Evolutionary conservation across 2,888 invertebrate genomes (phyloP).

Genomic region (Scaptomyza caliginosa): DNA sequence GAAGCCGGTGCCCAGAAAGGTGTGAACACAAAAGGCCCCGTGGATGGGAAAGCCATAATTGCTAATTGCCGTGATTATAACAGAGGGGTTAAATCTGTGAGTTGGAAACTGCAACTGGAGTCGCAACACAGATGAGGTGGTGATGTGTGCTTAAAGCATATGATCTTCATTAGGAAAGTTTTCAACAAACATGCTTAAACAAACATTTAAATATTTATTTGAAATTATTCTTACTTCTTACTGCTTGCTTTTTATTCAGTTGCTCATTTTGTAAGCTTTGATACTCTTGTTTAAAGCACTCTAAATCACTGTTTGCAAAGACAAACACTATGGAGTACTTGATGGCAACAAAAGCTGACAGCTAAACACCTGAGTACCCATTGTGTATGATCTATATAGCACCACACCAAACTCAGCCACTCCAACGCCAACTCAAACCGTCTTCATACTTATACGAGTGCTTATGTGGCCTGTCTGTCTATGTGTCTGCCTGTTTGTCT

Average conservation of each 20-base stretch:
- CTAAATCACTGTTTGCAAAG: conserved; percentile 22
- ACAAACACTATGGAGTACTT: conserved; percentile 15
- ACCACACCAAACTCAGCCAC: background rate
- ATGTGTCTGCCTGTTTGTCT: conserved; percentile 1
- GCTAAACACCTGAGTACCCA: conserved; percentile 31
- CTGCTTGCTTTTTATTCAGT: background rate
- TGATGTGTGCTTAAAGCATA: background rate
- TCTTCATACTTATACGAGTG: conserved; percentile 14
- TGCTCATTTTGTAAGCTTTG: background rate
- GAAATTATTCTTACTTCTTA: too few relatives aligned
- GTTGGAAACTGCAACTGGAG: conserved; percentile 23
- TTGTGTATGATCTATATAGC: conserved; percentile 5
- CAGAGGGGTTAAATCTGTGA: conserved; percentile 16
- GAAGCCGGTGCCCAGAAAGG: conserved; percentile 51
- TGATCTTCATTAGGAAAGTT: background rate
- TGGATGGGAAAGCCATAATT: conserved; percentile 54
- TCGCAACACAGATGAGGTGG: background rate
- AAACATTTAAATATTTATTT: background rate
- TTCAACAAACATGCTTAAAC: background rate
- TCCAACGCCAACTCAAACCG: background rate
- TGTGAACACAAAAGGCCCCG: conserved; percentile 55
- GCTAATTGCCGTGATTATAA: conserved; percentile 73
- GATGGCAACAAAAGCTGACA: conserved; percentile 31
- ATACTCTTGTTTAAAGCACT: conserved; percentile 8
- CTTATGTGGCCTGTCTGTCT: conserved; percentile 29